phyloP scores from a whole-genome alignment of 2,113 vertebrate genomes.

The Dasyprocta punctata region DNA sequence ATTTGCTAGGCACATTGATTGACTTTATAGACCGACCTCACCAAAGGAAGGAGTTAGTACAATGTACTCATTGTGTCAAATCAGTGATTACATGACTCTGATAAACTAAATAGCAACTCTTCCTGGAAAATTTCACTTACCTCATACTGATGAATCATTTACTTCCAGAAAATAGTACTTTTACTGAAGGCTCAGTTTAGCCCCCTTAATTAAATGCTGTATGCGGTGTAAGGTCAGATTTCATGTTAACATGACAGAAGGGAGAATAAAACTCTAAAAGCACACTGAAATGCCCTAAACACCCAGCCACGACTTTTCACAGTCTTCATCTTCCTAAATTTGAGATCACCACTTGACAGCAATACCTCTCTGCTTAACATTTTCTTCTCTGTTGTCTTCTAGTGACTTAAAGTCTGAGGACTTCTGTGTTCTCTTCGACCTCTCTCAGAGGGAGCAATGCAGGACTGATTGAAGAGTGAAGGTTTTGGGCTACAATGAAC shows the following conservation, averaged over 20 bases:
- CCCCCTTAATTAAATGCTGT: slow-evolving; percentile 47
- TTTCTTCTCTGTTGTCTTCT: neutral
- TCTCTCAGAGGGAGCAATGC: no score
- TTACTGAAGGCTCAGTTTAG: slow-evolving; percentile 41
- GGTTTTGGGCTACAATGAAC: neutral
- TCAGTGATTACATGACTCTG: slow-evolving; percentile 43
- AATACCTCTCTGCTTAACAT: neutral
- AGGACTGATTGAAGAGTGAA: neutral
- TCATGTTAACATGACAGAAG: neutral
- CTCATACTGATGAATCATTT: slow-evolving; percentile 63
- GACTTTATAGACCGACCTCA: neutral
- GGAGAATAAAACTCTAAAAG: slow-evolving; percentile 25
- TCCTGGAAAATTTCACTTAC: slow-evolving; percentile 60
- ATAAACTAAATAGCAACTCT: slow-evolving; percentile 42
- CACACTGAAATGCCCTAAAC: neutral
- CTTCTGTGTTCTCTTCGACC: neutral
- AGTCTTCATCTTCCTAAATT: neutral
- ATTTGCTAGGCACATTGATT: slow-evolving; percentile 31
- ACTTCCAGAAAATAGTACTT: slow-evolving; percentile 63
- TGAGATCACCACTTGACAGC: neutral
- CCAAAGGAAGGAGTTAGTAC: neutral
- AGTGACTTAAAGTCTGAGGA: neutral
- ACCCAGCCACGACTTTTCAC: neutral
- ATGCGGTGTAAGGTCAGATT: slow-evolving; percentile 27
- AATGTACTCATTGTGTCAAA: neutral